Evolutionary conservation across 2,888 invertebrate species (phyloP), one percentile per base, ranked within the genome.

Genomic region (Mythimna impura): DNA sequence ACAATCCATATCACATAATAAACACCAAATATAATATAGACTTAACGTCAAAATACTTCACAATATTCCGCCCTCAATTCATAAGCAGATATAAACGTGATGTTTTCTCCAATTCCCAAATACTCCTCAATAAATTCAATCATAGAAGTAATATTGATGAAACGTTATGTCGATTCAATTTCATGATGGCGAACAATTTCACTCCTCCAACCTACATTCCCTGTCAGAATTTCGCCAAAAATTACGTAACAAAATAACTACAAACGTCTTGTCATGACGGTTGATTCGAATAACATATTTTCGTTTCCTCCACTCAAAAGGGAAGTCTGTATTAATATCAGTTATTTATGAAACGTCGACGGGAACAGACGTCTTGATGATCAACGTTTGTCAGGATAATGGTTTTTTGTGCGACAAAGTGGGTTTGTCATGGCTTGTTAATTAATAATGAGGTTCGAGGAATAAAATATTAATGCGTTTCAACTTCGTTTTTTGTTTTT

Each of bases 201-300:
- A 82, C 81, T 80, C 76, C 40, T 74, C 72, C 63, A 75, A 76
- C 79, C 72, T 60, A 74, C 60, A 71, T 86, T 80, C 74, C 72
- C 70, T 86, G 84, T 71, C 72, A 78, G 78, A 80, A 77, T 85
- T 78, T 66, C 64, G 68, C 66, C 58, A 68, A 77, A 84, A 86
- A 84, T 80, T 64, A 80, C 72, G 73, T 78, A 85, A 85, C 82
- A 69, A 82, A 80, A 81, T 79, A 80, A 79, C 82, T 77, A 81
- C 84, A 82, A 88, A 86, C 74, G 76, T 76, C 80, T 78, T 86
- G 87, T 87, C 86, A 85, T 82, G 73, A 70, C 78, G 75, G 72
- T 86, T 82, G 81, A 78, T 74, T 81, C 80, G 72, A 71, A 76
- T 80, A 83, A 82, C 77, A 71, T 80, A 80, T 87, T 85, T 84